These are phyloP conservation scores for Triplophysa tibetana DNA, from an alignment of 2,113 vertebrate genomes.

Conservation along the genomic window DNA sequence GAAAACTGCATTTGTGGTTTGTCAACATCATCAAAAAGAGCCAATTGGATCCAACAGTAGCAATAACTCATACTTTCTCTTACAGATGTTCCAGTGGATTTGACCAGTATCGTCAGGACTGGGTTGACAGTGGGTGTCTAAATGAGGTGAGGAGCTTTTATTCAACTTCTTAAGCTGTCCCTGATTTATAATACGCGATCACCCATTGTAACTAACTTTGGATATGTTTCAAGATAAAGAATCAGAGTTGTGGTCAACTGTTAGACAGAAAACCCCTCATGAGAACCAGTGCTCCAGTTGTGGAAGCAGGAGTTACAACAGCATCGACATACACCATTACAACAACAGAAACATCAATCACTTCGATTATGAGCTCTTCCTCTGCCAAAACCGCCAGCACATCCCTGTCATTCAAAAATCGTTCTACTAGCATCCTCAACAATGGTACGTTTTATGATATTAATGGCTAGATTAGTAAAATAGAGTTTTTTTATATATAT, in stretches of 20 bases:
- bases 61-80: neutral
- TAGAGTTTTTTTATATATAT: neutral
- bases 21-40: too few species aligned
- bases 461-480: neutral
- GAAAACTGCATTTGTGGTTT: too few species aligned
- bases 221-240: slow-evolving; percentile 75
- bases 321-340: neutral
- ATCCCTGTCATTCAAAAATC: slow-evolving; percentile 59
- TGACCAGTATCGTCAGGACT: slow-evolving; percentile 93
- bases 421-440: slow-evolving; percentile 78
- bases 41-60: neutral
- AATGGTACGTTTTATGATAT: slow-evolving; percentile 68
- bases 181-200: neutral
- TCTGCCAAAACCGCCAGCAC: slow-evolving; percentile 68
- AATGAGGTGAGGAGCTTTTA: slow-evolving; percentile 77
- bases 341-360: slow-evolving; percentile 57
- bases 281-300: slow-evolving; percentile 64
- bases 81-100: slow-evolving; percentile 95
- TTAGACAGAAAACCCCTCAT: slow-evolving; percentile 52
- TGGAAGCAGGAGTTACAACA: slow-evolving; percentile 61
- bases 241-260: slow-evolving; percentile 75
- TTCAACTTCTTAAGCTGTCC: neutral
- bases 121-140: slow-evolving; percentile 91
- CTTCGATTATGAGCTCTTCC: neutral
- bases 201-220: neutral